A percentile compares a stretch with the other conserved stretches of the same genome.
phyloP scores from a whole-genome alignment of 2,888 invertebrate genomes.

The Prenolepis imparis region DNA sequence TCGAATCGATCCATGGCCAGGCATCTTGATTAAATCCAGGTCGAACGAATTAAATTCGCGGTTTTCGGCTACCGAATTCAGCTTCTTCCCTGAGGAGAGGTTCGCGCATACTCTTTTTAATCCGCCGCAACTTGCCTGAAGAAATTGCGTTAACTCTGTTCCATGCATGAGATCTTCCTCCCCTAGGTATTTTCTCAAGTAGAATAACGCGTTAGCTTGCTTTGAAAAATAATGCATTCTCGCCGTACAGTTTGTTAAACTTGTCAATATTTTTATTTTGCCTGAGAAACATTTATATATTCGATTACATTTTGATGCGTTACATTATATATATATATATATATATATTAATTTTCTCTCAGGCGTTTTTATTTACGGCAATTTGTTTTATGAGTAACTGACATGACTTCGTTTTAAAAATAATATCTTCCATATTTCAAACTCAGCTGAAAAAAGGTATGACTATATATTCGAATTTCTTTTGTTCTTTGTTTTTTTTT shows the following conservation, averaged over 20 bases:
- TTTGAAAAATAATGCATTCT: conserved; percentile 23
- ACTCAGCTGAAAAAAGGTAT: neutral
- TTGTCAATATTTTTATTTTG: conserved; percentile 5
- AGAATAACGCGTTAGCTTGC: conserved; percentile 18
- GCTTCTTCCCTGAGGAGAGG: conserved; percentile 30
- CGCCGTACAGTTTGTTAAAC: conserved; percentile 1
- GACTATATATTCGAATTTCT: neutral
- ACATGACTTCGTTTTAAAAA: neutral
- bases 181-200: conserved; percentile 24
- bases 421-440: neutral
- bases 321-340: too few relatives aligned
- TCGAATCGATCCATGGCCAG: conserved; percentile 22
- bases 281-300: conserved; percentile 1
- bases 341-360: neutral
- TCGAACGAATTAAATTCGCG: conserved; percentile 58
- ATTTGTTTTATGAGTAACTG: neutral
- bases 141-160: conserved; percentile 59
- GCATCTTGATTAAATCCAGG: conserved; percentile 56
- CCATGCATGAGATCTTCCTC: neutral
- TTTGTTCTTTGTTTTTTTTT: neutral
- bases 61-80: conserved; percentile 5
- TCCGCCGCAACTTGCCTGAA: conserved; percentile 51
- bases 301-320: neutral
- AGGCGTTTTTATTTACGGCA: neutral
- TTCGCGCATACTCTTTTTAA: conserved; percentile 60